Conservation (phyloP, 2,888 invertebrate genomes). For the Glaucopsyche alexis region DNA sequence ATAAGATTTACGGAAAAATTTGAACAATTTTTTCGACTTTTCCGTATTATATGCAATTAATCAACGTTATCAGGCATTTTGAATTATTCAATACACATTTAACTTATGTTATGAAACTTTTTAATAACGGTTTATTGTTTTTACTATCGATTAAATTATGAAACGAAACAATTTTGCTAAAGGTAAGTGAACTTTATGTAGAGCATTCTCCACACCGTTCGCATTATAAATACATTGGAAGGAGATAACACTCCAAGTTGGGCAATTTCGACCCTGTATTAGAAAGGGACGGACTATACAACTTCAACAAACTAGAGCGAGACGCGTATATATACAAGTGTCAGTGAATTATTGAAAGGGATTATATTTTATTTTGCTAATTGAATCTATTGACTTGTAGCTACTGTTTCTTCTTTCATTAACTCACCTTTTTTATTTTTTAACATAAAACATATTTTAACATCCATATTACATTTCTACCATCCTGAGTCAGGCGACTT, state of each 20-base stretch:
- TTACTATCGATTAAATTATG: background rate
- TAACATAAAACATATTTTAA: no score
- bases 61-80: background rate
- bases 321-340: conserved; percentile 51
- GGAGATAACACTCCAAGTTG: conserved; percentile 62
- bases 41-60: no score
- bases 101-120: background rate
- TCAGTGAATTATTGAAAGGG: conserved; percentile 65
- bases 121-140: background rate
- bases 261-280: conserved; percentile 52
- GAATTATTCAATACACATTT: background rate
- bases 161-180: background rate
- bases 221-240: conserved; percentile 54
- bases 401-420: conserved; percentile 31
- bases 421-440: background rate
- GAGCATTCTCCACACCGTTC: conserved; percentile 44
- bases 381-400: conserved; percentile 44
- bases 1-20: no score
- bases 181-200: conserved; percentile 32
- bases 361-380: conserved; percentile 65
- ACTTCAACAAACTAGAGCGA: conserved; percentile 40
- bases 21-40: no score
- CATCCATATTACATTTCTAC: no score
- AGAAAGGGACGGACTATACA: conserved; percentile 50
- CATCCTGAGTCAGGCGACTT: no score